These are phyloP conservation scores for Mionectes olivaceus DNA, from an alignment of 2,797 vertebrate species.

Conservation along the genomic window DNA sequence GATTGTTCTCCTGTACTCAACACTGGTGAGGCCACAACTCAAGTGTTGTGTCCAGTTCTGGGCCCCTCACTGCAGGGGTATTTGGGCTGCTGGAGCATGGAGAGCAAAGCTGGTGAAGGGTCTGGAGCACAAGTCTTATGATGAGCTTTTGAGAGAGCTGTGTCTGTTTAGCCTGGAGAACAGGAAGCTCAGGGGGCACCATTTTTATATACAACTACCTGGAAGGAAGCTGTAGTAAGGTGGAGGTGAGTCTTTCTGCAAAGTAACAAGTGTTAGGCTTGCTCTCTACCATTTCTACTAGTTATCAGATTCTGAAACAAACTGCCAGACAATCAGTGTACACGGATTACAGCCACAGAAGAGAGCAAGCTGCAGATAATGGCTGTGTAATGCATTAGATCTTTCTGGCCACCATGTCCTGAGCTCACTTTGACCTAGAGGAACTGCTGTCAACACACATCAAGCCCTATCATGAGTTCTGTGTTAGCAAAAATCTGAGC, in stretches of 20 bases:
- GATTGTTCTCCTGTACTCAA: too few relatives aligned
- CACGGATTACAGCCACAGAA: neutral
- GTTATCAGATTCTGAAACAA: neutral
- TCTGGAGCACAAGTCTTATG: neutral
- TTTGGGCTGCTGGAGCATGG: neutral
- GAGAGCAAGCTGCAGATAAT: neutral
- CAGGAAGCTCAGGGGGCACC: neutral
- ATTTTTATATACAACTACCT: neutral
- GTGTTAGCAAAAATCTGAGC: neutral
- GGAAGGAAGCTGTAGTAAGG: neutral
- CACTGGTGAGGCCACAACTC: neutral
- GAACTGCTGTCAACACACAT: neutral
- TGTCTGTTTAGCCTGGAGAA: neutral
- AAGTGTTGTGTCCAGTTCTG: neutral
- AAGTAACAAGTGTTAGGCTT: neutral
- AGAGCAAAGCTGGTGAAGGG: neutral
- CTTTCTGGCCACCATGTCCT: neutral
- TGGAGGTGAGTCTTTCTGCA: neutral
- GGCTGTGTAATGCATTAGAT: neutral
- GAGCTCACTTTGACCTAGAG: neutral
- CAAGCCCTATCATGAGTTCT: neutral
- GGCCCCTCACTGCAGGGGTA: neutral
- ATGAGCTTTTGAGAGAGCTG: neutral
- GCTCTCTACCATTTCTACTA: neutral
- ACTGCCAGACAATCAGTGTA: neutral